phyloP scores from a whole-genome alignment of 2,797 vertebrate genomes.

The Clamator glandarius region DNA sequence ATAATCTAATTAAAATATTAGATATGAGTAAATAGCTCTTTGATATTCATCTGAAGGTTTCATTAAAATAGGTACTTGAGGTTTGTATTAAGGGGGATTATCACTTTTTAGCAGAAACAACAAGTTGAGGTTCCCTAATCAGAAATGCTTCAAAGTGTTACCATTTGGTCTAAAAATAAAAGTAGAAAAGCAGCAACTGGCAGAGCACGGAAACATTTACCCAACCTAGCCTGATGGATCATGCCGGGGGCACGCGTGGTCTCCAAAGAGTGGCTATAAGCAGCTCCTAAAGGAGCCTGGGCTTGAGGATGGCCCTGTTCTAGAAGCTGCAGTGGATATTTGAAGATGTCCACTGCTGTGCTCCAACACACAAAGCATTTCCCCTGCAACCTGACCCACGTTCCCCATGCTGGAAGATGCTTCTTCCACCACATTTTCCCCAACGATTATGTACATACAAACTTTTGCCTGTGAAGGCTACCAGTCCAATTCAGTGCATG shows the following conservation, averaged over 20 bases:
- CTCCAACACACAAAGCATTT: neutral
- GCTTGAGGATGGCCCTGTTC: neutral
- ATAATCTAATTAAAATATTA: constrained; percentile 99
- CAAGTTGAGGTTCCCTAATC: constrained; percentile 78
- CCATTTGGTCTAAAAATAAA: constrained; percentile 67
- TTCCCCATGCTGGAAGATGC: accelerated
- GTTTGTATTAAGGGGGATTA: constrained; percentile 84
- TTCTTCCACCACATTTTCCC: neutral
- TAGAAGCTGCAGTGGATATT: neutral
- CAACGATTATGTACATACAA: accelerated
- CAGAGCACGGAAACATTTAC: neutral
- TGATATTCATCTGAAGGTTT: constrained; percentile 97
- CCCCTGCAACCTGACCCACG: accelerated
- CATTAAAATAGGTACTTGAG: constrained; percentile 91
- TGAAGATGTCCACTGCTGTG: too few relatives aligned
- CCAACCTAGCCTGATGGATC: neutral
- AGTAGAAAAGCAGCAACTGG: constrained; percentile 40
- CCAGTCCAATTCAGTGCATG: accelerated
- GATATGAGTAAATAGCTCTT: constrained; percentile 96
- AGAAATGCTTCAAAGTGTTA: constrained; percentile 79
- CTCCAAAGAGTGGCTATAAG: neutral
- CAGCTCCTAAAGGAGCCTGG: neutral
- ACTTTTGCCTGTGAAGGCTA: accelerated
- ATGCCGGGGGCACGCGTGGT: accelerated
- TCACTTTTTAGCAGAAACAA: constrained; percentile 84